These are phyloP conservation scores for Temnothorax rugatulus DNA, from an alignment of 2,888 invertebrate species.

Conservation along the genomic window DNA sequence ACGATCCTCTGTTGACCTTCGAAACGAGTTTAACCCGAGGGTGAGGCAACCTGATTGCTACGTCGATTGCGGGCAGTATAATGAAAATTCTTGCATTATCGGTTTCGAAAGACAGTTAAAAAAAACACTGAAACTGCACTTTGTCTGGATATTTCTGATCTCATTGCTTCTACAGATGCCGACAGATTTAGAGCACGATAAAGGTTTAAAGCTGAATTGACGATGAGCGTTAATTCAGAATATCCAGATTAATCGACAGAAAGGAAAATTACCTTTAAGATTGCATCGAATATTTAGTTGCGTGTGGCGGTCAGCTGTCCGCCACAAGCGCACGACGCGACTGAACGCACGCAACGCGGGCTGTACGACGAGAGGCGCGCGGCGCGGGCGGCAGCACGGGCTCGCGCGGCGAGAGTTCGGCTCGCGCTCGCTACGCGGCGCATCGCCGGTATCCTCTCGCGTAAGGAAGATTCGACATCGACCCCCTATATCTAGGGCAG, in stretches of 20 bases:
- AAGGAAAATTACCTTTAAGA: background rate
- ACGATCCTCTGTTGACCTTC: constrained; percentile 68
- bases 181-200: background rate
- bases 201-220: constrained; percentile 8
- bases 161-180: background rate
- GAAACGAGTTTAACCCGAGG: constrained; percentile 76
- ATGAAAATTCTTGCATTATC: constrained; percentile 76
- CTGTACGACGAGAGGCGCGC: too few relatives aligned
- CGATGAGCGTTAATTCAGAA: background rate
- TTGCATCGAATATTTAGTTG: background rate
- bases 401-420: too few relatives aligned
- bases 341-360: too few relatives aligned
- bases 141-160: background rate
- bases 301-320: too few relatives aligned
- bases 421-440: too few relatives aligned
- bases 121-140: constrained; percentile 52
- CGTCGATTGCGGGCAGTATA: constrained; percentile 70
- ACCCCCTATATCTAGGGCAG: too few relatives aligned
- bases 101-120: constrained; percentile 66
- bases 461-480: too few relatives aligned
- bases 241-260: background rate
- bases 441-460: too few relatives aligned
- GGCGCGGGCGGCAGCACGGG: too few relatives aligned
- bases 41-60: constrained; percentile 74
- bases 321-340: too few relatives aligned